These are phyloP conservation scores for Spinibarbus caldwelli DNA, from an alignment of 2,797 vertebrate genomes.

Conservation along the genomic window DNA sequence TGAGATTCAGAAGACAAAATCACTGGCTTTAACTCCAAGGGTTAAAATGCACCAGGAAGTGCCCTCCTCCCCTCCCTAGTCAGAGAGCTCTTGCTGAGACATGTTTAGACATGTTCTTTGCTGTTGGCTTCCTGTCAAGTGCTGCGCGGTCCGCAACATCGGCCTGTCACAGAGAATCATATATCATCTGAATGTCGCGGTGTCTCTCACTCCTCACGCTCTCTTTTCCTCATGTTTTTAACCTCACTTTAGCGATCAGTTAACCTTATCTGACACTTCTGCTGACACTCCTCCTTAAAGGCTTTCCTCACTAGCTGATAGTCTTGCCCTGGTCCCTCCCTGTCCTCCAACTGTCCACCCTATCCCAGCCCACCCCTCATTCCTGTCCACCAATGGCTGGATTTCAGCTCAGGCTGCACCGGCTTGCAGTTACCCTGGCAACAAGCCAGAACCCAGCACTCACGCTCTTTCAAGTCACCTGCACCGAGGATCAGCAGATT, in stretches of 20 bases:
- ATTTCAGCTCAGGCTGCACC: conserved; percentile 62
- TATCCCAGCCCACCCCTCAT: conserved; percentile 62
- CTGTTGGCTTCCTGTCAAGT: conserved; percentile 39
- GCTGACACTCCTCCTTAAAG: conserved; percentile 60
- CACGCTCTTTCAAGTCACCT: conserved; percentile 68
- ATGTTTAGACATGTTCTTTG: conserved; percentile 57
- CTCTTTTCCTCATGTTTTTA: conserved; percentile 34
- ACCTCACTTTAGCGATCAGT: conserved; percentile 46
- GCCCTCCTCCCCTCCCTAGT: conserved; percentile 46
- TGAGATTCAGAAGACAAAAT: conserved; percentile 14
- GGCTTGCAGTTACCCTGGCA: conserved; percentile 81
- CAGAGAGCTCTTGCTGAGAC: conserved; percentile 22
- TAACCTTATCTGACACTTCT: conserved; percentile 42
- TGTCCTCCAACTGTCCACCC: conserved; percentile 61
- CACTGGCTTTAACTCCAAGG: conserved; percentile 28
- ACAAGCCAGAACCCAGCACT: conserved; percentile 76
- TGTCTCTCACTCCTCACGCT: conserved; percentile 27
- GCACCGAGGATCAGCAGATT: conserved; percentile 67
- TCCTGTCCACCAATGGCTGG: conserved; percentile 70
- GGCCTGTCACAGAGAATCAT: conserved; percentile 14
- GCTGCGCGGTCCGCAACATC: not conserved
- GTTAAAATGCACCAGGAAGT: conserved; percentile 45
- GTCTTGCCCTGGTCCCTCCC: conserved; percentile 61
- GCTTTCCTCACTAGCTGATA: conserved; percentile 52
- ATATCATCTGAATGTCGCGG: conserved; percentile 13